phyloP scores from a whole-genome alignment of 2,888 invertebrate species.

The Ophraella communa region DNA sequence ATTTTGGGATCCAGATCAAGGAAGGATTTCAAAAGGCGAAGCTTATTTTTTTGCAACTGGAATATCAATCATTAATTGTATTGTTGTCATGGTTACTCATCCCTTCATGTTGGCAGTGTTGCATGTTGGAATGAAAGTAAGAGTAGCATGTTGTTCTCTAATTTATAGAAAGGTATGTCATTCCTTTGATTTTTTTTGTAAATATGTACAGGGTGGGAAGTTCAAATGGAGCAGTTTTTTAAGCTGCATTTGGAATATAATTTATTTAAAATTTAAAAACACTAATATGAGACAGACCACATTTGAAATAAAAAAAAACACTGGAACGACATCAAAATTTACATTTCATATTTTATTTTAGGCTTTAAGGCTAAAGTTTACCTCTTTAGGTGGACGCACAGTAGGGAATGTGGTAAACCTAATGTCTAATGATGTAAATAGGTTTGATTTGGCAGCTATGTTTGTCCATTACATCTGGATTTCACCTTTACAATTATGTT shows the following conservation, averaged over 20 bases:
- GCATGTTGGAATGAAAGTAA: constrained; percentile 75
- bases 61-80: constrained; percentile 64
- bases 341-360: constrained; percentile 55
- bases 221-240: too few species aligned
- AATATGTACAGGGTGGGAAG: too few species aligned
- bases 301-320: too few species aligned
- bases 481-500: constrained; percentile 70
- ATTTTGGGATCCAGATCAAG: constrained; percentile 54
- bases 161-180: constrained; percentile 75
- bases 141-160: constrained; percentile 74
- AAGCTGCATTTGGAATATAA: too few species aligned
- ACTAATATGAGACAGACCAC: too few species aligned
- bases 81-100: constrained; percentile 72
- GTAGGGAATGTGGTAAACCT: constrained; percentile 70
- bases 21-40: constrained; percentile 54
- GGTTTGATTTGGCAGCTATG: constrained; percentile 73
- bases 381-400: constrained; percentile 73
- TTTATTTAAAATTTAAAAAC: too few species aligned
- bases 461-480: constrained; percentile 78
- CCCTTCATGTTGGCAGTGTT: constrained; percentile 72
- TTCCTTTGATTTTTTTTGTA: background rate
- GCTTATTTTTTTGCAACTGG: constrained; percentile 67
- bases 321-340: too few species aligned
- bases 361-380: constrained; percentile 76
- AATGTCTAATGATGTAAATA: constrained; percentile 77